Evolutionary conservation across 2,888 invertebrate species (phyloP), one percentile per base, ranked within the genome.

Genomic region (Drosophila cracens): DNA sequence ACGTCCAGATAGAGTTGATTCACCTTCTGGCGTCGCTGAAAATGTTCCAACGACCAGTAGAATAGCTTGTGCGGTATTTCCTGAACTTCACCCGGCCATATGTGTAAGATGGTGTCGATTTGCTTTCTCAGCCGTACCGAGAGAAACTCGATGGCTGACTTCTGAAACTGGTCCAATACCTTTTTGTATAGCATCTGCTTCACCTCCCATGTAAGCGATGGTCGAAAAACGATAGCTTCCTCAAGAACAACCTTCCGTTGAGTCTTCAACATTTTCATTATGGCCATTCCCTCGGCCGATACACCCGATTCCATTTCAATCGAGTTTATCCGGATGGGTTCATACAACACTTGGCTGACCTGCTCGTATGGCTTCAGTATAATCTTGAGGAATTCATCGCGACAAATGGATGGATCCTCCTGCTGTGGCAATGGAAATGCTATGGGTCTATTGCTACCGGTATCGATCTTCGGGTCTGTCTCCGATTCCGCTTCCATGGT

Each of bases 1-100:
- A 85, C 74, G 10, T 66, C 79, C 10, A 88, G 57, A 56, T 88
- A 88, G 6, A 83, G 27, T n/a, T 74, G 74, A 43, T 58, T 79
- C 1, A 72, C 10, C 0, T 46, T 34, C 2, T 38, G 34, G 4
- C 84, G 81, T 2, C 6, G 6, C 10, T 54, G 0, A 40, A 85
- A 85, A 38, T 68, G 27, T 0, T 83, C 65, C 13, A 59, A 13
- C 0, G 89, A 81, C 84, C 84, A 85, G n/a, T 60, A 27, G 25
- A 85, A 85, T 1, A 85, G 54, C 0, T 62, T 43, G 13, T 86
- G 56, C 0, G 84, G 84, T 10, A 75, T 31, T 1, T 60, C 49
- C 1, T 27, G 6, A 8, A 63, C 1, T 1, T 76, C 62, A 0
- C 74, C 78, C 1, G 89, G 76, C 79, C 79, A 83, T n/a, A 65